phyloP scores from a whole-genome alignment of 2,113 vertebrate genomes.

The Phrynosoma blainvillii region DNA sequence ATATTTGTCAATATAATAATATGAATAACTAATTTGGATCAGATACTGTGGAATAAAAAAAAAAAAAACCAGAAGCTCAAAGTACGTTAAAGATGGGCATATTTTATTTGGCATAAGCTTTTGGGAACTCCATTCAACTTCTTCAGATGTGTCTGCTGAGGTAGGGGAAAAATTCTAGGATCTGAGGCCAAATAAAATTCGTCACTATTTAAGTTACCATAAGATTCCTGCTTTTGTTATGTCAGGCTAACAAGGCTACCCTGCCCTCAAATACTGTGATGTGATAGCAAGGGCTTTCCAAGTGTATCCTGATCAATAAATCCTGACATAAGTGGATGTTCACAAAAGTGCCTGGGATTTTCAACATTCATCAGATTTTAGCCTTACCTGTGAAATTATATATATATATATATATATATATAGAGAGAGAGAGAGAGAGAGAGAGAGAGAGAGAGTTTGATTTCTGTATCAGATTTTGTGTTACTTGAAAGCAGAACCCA shows the following conservation, averaged over 20 bases:
- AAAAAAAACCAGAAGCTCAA: too few species aligned
- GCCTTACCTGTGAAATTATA: background rate
- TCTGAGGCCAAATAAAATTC: too few species aligned
- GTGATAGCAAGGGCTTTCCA: background rate
- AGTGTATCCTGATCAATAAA: background rate
- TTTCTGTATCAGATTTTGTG: slow-evolving; percentile 15
- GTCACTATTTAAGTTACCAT: too few species aligned
- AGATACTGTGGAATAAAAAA: too few species aligned
- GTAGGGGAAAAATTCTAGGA: too few species aligned
- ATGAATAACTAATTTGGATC: background rate
- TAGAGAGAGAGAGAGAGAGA: too few species aligned
- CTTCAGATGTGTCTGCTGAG: too few species aligned
- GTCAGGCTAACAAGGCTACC: too few species aligned
- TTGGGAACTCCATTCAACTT: too few species aligned
- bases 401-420: background rate
- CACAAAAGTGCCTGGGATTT: background rate
- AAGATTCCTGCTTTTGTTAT: too few species aligned
- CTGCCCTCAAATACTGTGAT: background rate
- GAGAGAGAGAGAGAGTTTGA: background rate
- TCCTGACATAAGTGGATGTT: background rate
- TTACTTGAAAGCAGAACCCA: background rate
- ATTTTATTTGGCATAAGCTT: too few species aligned
- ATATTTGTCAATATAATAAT: background rate
- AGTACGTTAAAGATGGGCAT: too few species aligned
- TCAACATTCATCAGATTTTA: background rate